Conservation (phyloP, 2,797 vertebrate species). For the Antrozous pallidus region DNA sequence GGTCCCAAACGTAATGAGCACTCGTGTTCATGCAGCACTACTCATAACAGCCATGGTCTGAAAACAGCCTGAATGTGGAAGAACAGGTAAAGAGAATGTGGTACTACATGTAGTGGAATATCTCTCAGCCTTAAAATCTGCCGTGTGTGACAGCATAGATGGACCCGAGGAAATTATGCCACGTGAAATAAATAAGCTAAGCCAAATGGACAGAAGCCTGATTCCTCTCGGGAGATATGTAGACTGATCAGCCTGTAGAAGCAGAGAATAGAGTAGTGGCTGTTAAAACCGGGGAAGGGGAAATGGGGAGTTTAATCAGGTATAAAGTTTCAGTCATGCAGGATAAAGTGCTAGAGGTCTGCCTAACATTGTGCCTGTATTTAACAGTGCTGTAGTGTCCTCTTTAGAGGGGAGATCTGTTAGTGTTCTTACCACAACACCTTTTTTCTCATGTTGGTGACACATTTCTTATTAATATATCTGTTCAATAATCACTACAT, state of each 20-base stretch:
- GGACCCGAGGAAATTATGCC: not conserved
- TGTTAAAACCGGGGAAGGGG: not conserved
- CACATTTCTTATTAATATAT: not conserved
- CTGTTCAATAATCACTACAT: not conserved
- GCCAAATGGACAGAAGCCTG: not conserved
- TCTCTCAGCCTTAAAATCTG: no score
- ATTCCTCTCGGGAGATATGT: not conserved
- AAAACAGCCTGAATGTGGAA: no score
- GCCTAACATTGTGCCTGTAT: no score
- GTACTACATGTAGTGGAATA: no score
- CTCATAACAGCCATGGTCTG: no score
- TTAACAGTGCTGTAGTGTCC: no score
- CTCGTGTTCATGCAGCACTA: no score
- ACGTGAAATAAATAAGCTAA: not conserved
- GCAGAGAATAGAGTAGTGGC: not conserved
- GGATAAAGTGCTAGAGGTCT: not conserved
- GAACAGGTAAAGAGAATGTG: no score
- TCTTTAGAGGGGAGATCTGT: not conserved
- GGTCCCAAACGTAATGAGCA: no score
- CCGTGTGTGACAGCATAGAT: not conserved
- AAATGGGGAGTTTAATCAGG: not conserved
- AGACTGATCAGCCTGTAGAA: not conserved
- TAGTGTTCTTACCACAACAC: not conserved
- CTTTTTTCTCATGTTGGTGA: not conserved
- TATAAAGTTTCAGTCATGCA: not conserved